Percentiles rank a stretch among this genome's conserved stretches.
phyloP scores from a whole-genome alignment of 1,140 invertebrate species.

The Hyposmocoma kahamanoa region DNA sequence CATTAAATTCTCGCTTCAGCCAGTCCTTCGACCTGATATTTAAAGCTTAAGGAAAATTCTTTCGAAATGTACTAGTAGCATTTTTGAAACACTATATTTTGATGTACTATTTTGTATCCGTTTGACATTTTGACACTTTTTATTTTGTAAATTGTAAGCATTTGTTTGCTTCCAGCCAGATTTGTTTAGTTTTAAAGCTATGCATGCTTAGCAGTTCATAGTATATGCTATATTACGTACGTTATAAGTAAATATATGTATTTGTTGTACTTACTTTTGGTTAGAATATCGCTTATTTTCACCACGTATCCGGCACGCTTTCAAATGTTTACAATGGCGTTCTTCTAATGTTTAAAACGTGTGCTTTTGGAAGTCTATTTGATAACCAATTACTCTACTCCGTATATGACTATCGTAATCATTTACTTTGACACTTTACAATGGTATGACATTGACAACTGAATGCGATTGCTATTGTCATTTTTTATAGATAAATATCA shows the following conservation, averaged over 20 bases:
- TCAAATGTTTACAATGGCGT: slow-evolving; percentile 49
- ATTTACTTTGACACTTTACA: too few relatives aligned
- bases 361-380: slow-evolving; percentile 49
- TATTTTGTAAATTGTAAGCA: slow-evolving; percentile 72
- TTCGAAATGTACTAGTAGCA: too few relatives aligned
- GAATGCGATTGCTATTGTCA: too few relatives aligned
- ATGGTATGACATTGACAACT: too few relatives aligned
- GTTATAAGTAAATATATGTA: slow-evolving; percentile 54
- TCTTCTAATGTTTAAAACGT: slow-evolving; percentile 72
- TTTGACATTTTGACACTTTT: slow-evolving; percentile 33
- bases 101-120: slow-evolving; percentile 26
- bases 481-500: too few relatives aligned
- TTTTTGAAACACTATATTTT: too few relatives aligned
- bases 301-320: slow-evolving; percentile 33
- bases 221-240: slow-evolving; percentile 53
- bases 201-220: slow-evolving; percentile 72
- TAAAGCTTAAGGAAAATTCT: too few relatives aligned
- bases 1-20: too few relatives aligned
- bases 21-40: too few relatives aligned
- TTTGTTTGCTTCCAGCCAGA: slow-evolving; percentile 68
- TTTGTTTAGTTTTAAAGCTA: slow-evolving; percentile 53
- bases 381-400: too few relatives aligned
- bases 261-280: slow-evolving; percentile 69
- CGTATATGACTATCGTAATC: too few relatives aligned
- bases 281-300: slow-evolving; percentile 60